Evolutionary conservation across 2,888 invertebrate species (phyloP), one percentile per base, ranked within the genome.

Genomic region (Himalopsyche anomala): DNA sequence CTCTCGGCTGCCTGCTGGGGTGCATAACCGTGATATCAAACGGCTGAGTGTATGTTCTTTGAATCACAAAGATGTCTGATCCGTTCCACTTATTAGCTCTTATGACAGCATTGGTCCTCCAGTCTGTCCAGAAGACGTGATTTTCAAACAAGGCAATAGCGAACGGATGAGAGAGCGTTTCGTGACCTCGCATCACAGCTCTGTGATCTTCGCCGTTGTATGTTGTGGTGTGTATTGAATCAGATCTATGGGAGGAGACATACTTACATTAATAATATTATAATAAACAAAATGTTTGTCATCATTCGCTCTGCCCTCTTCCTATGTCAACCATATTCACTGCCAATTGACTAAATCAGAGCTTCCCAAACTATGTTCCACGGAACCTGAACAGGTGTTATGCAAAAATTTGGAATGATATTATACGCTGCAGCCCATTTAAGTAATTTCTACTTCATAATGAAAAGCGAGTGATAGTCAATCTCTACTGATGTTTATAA

Each of bases 51-150:
- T 96, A 94, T 15, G 97, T 96, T 89, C 96, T 94, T 91, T 97
- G 97, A 89, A 98, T 95, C 19, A 96, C 95, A 87, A 94, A 93
- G 4, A 97, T 95, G 91, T 96, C 95, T 38, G 95, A 94, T 87
- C 96, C 97, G 91, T 96, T 96, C 96, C 97, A 98, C 92, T 98
- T 98, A 92, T 97, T 96, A 51, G 98, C 97, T 90, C 96, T 93
- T 89, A 97, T 95, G 4, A 98, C 96, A 88, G 96, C 96, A 91
- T 97, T 97, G 85, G 96, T 96, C 89, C 97, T 94, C 98, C 98
- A 98, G 92, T 98, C 98, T 0, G 98, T 98, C 98, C 98, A 98
- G 92, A 97, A 98, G 15, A 98, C 95, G 91, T 96, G 95, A 90
- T 96, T 95, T 90, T 96, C 98, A 92, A 96, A 98, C 86, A 98